A percentile compares a stretch with the other conserved stretches of the same genome.
These are phyloP conservation scores for Phoxinus phoxinus DNA, from an alignment of 2,113 vertebrate genomes.

Conservation along the genomic window DNA sequence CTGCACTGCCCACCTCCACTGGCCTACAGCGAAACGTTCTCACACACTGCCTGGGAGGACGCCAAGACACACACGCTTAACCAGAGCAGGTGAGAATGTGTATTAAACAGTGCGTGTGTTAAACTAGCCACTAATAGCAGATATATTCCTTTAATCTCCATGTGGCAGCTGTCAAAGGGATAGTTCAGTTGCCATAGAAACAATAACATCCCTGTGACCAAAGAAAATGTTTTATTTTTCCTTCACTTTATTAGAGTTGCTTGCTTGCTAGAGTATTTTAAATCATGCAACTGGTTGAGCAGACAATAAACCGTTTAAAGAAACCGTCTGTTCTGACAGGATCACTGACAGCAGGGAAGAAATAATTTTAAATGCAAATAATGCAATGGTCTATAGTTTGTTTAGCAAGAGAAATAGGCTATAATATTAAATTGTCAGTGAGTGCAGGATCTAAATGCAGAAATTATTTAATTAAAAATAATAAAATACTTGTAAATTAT, in stretches of 20 bases:
- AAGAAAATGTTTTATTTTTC: background rate
- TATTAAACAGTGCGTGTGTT: background rate
- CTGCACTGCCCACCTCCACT: constrained; percentile 84
- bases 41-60: constrained; percentile 83
- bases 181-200: background rate
- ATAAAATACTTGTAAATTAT: no score
- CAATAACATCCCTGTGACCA: background rate
- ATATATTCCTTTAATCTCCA: background rate
- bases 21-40: constrained; percentile 78
- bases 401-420: background rate
- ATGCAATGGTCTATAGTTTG: background rate
- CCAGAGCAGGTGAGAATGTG: constrained; percentile 72
- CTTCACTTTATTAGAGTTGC: background rate
- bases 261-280: background rate
- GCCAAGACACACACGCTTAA: constrained; percentile 70
- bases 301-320: no score
- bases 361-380: background rate
- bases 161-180: background rate
- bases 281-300: background rate
- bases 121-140: background rate
- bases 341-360: background rate
- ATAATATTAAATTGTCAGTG: background rate
- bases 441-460: no score
- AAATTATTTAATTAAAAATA: no score
- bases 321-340: background rate